Evolutionary conservation across 2,888 invertebrate species (phyloP).

Genomic region (Congeria kusceri): DNA sequence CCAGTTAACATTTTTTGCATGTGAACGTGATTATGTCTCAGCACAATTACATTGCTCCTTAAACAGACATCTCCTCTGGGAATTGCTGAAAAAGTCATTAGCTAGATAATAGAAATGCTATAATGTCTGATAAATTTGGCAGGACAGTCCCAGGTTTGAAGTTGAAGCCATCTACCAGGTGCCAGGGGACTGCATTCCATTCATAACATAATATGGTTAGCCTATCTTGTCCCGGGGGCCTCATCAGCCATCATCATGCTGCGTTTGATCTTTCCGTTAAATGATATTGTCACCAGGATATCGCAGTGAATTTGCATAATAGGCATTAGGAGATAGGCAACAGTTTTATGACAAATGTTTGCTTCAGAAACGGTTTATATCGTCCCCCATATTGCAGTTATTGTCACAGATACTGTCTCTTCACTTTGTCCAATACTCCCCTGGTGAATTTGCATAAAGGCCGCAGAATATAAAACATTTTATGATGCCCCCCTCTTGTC

Average conservation of each 20-base stretch:
- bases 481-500: constrained; percentile 23
- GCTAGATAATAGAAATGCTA: constrained; percentile 29
- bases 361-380: constrained; percentile 9
- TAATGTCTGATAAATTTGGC: constrained; percentile 10
- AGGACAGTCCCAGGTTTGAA: not conserved
- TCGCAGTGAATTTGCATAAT: constrained; percentile 45
- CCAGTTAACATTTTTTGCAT: no score
- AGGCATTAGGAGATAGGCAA: constrained; percentile 40
- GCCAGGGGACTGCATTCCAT: constrained; percentile 25
- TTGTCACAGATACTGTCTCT: constrained; percentile 7
- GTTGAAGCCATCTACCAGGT: not conserved
- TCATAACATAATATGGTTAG: constrained; percentile 40
- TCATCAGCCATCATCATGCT: constrained; percentile 33
- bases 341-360: constrained; percentile 34
- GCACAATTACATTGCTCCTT: constrained; percentile 26
- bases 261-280: constrained; percentile 39
- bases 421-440: constrained; percentile 17
- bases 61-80: constrained; percentile 26
- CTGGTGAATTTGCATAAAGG: constrained; percentile 18
- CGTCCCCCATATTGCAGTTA: constrained; percentile 1
- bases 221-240: constrained; percentile 37
- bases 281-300: constrained; percentile 50
- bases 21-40: constrained; percentile 7
- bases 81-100: constrained; percentile 41
- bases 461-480: constrained; percentile 18